Evolutionary conservation across 2,888 invertebrate genomes (phyloP).

Genomic region (Iselma pallidipennis): DNA sequence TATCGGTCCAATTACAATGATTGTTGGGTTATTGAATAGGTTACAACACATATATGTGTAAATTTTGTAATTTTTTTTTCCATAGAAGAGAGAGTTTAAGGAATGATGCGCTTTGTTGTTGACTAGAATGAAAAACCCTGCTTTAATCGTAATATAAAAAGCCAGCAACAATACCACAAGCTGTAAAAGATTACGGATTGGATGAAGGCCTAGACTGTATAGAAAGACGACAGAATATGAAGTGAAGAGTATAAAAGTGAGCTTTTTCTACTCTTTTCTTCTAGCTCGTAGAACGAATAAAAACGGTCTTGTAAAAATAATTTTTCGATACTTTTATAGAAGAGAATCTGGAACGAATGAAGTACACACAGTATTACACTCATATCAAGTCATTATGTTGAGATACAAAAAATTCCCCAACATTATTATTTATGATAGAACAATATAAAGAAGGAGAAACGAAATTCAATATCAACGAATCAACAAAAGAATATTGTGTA

Average conservation of each 20-base stretch:
- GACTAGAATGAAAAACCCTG: constrained; percentile 1
- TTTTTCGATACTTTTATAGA: not conserved
- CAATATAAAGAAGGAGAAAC: too few relatives aligned
- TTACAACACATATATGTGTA: too few relatives aligned
- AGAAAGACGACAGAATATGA: not conserved
- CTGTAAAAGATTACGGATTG: constrained; percentile 8
- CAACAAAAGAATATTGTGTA: too few relatives aligned
- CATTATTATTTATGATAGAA: too few relatives aligned
- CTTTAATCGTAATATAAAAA: constrained; percentile 7
- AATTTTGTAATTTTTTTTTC: too few relatives aligned
- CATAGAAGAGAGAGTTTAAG: not conserved
- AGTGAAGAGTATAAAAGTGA: not conserved
- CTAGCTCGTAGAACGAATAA: not conserved
- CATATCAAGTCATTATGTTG: too few relatives aligned
- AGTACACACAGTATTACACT: too few relatives aligned
- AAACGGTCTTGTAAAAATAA: not conserved
- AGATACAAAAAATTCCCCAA: too few relatives aligned
- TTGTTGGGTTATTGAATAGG: too few relatives aligned
- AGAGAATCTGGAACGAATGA: too few relatives aligned
- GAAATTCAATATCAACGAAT: too few relatives aligned
- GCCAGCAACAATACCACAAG: constrained; percentile 7
- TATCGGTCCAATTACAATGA: not conserved
- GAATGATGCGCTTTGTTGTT: constrained; percentile 1
- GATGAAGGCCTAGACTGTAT: not conserved
- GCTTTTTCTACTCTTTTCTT: not conserved